Conservation (phyloP, 2,113 vertebrate species). For the Muntiacus reevesi region DNA sequence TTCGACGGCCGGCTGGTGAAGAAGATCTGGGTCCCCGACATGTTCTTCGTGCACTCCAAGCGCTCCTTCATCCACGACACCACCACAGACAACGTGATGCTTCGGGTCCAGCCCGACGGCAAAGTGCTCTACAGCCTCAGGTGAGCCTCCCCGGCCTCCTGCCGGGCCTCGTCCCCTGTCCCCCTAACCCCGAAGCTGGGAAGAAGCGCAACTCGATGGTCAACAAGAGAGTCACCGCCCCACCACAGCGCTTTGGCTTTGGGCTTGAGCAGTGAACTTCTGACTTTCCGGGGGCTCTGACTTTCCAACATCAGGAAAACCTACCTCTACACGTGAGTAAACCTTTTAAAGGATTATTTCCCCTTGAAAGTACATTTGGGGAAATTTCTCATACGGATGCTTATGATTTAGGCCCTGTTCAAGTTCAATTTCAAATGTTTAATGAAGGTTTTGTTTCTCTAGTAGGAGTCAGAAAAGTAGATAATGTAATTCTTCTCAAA, state of each 20-base stretch:
- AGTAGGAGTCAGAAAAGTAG: neutral
- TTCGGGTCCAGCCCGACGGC: conserved; percentile 95
- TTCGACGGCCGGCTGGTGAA: conserved; percentile 96
- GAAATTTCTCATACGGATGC: neutral
- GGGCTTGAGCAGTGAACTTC: neutral
- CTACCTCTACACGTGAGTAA: neutral
- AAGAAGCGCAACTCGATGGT: neutral
- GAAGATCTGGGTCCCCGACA: conserved; percentile 99
- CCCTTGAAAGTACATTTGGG: neutral
- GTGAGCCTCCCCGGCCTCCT: conserved; percentile 73
- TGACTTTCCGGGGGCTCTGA: neutral
- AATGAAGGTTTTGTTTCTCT: neutral
- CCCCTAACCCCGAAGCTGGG: too few species aligned
- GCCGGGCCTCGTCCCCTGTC: accelerated
- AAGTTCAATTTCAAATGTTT: neutral
- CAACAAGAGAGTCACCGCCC: neutral
- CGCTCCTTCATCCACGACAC: conserved; percentile 98
- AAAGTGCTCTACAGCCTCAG: conserved; percentile 98
- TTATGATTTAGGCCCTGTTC: neutral
- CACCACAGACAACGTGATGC: conserved; percentile 97
- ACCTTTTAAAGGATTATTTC: neutral
- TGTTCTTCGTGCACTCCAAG: conserved; percentile 99
- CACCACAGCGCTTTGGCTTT: neutral
- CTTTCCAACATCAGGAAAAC: neutral
- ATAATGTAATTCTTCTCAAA: neutral